Conservation (phyloP, 2,797 vertebrate genomes). For the Gobio occitaniae region DNA sequence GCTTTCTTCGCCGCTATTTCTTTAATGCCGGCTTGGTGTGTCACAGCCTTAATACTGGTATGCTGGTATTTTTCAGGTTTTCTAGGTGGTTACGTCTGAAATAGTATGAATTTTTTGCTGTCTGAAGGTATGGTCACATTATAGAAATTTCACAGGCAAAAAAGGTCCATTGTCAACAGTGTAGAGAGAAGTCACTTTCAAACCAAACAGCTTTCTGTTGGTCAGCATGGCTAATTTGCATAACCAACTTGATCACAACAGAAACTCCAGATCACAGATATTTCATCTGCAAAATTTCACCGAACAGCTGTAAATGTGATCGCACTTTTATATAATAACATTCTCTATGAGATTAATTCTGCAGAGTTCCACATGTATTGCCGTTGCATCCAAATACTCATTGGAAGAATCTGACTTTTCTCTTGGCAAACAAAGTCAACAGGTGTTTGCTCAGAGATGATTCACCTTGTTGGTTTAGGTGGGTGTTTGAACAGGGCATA, state of each 20-base stretch:
- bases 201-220: not conserved
- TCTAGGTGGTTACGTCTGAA: too few relatives aligned
- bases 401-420: not conserved
- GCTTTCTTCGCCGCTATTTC: too few relatives aligned
- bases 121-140: too few relatives aligned
- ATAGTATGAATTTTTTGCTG: too few relatives aligned
- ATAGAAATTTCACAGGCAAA: too few relatives aligned
- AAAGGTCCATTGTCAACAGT: too few relatives aligned
- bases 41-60: too few relatives aligned
- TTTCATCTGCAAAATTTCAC: not conserved
- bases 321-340: not conserved
- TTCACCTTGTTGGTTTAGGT: slow-evolving; percentile 47
- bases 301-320: not conserved
- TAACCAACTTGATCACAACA: not conserved
- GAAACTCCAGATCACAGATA: not conserved
- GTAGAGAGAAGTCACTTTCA: not conserved
- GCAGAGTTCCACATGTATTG: not conserved
- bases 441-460: slow-evolving; percentile 43
- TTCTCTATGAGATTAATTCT: not conserved
- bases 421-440: not conserved
- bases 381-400: not conserved
- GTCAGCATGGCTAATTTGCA: not conserved
- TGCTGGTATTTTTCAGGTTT: too few relatives aligned
- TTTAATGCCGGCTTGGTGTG: too few relatives aligned
- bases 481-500: slow-evolving; percentile 39